Conservation (phyloP, 2,888 invertebrate species). For the Ommatoiulus sabulosus region DNA sequence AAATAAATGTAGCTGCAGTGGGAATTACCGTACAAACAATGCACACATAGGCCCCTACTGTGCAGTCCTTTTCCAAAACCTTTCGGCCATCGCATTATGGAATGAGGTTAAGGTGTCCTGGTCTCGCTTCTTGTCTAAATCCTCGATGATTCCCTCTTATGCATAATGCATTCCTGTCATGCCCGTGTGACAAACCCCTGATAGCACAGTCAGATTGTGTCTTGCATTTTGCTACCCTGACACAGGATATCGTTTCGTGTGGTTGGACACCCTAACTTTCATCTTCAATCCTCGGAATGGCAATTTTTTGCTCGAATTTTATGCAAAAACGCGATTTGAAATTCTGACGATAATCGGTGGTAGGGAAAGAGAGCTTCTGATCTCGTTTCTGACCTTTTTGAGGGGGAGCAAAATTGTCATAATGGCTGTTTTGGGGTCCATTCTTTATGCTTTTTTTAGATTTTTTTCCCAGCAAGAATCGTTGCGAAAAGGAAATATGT, state of each 20-base stretch:
- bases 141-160: neutral
- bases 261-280: neutral
- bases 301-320: neutral
- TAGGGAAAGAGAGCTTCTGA: neutral
- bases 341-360: neutral
- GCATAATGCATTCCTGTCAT: slow-evolving; percentile 31
- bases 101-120: neutral
- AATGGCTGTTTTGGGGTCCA: neutral
- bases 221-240: neutral
- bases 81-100: neutral
- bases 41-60: too few species aligned
- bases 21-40: too few species aligned
- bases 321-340: neutral
- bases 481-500: neutral
- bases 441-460: neutral
- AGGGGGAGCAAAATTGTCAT: neutral
- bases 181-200: neutral
- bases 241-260: neutral
- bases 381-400: neutral
- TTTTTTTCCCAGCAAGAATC: neutral
- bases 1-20: too few species aligned
- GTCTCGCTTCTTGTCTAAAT: neutral
- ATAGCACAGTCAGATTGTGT: slow-evolving; percentile 11
- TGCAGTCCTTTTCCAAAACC: neutral
- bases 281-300: neutral